Conservation (phyloP, 2,797 vertebrate genomes). For the Furcifer pardalis region DNA sequence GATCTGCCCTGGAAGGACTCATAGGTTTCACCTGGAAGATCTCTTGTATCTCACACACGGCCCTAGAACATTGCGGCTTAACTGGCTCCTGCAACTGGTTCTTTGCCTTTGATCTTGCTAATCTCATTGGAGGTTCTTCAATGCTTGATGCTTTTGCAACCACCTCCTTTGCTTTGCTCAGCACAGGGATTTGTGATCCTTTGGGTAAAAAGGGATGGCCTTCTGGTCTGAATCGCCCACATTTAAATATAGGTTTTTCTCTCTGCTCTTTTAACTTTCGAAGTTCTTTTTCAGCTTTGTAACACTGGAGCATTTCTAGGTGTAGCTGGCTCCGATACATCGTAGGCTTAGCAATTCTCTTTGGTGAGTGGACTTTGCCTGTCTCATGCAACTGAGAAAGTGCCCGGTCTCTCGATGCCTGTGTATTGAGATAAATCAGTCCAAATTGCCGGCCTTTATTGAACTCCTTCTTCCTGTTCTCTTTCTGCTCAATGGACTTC, state of each 20-base stretch:
- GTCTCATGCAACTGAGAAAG: constrained; percentile 74
- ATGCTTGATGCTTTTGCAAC: constrained; percentile 59
- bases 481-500: constrained; percentile 86
- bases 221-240: constrained; percentile 84
- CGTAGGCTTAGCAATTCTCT: constrained; percentile 51
- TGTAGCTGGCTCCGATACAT: constrained; percentile 67
- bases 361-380: constrained; percentile 63
- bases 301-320: constrained; percentile 86
- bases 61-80: constrained; percentile 34
- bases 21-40: constrained; percentile 84
- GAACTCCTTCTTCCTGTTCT: constrained; percentile 84
- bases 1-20: constrained; percentile 81
- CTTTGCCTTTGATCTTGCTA: constrained; percentile 76
- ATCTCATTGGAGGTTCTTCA: constrained; percentile 55
- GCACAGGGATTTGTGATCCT: constrained; percentile 48
- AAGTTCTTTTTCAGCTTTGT: constrained; percentile 89
- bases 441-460: constrained; percentile 82
- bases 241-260: constrained; percentile 87
- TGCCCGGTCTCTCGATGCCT: constrained; percentile 54
- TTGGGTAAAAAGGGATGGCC: constrained; percentile 61
- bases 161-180: constrained; percentile 70
- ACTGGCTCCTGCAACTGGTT: constrained; percentile 59
- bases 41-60: too few relatives aligned
- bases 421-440: constrained; percentile 73
- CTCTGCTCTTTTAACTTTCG: constrained; percentile 87